Evolutionary conservation across 2,797 vertebrate genomes (phyloP).

Genomic region (Coluber constrictor): DNA sequence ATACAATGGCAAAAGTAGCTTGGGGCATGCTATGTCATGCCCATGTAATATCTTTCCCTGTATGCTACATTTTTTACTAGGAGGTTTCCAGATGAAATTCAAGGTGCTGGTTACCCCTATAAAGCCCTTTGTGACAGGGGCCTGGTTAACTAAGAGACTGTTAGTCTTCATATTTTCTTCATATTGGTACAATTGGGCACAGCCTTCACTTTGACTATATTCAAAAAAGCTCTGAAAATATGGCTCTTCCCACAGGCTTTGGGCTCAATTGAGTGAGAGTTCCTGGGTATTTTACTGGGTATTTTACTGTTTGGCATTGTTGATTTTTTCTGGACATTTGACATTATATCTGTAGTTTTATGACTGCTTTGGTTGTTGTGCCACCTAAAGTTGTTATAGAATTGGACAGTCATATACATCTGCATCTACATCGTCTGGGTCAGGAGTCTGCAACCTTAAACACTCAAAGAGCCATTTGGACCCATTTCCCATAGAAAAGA

Average conservation of each 20-base stretch:
- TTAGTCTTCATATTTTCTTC: neutral
- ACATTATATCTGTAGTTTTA: neutral
- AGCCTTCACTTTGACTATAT: neutral
- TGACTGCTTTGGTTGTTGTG: neutral
- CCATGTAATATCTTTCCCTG: neutral
- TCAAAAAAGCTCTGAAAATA: neutral
- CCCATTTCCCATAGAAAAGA: too few relatives aligned
- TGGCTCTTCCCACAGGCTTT: neutral
- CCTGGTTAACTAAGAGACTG: neutral
- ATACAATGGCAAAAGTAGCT: neutral
- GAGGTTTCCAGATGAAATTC: neutral
- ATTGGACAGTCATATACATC: neutral
- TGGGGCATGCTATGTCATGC: neutral
- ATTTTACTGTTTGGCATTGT: neutral
- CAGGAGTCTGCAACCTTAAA: too few relatives aligned
- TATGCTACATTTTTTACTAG: neutral
- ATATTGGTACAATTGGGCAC: neutral
- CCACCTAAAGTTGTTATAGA: neutral
- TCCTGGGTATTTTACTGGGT: neutral
- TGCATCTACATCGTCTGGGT: neutral
- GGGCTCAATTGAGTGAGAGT: neutral
- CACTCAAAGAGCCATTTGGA: too few relatives aligned
- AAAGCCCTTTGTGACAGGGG: neutral
- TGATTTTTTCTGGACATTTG: neutral
- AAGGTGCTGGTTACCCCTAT: neutral